Evolutionary conservation across 2,113 vertebrate genomes (phyloP), one percentile per base, ranked within the genome.

Genomic region (Phalacrocorax pelagicus): DNA sequence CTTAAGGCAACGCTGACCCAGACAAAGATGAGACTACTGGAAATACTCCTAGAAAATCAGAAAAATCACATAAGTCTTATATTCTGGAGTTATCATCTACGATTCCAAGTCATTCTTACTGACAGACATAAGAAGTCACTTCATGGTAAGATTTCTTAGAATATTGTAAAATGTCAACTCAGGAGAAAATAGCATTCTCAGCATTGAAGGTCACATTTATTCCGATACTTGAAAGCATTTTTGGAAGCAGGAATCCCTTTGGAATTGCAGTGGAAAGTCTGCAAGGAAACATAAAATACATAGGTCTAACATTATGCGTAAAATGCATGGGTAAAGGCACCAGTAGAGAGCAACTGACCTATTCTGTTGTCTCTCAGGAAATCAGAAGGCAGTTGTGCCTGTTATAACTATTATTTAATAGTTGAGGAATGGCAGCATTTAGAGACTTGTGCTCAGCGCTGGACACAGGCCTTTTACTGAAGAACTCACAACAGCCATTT

Each of bases 401-500:
- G 66, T 23, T 94, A 12, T 2, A 82, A 73, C 58, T 62, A 69
- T 80, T 91, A 80, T 91, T 95, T 73, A 85, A 90, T 20, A 24
- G 36, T 0, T 77, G 73, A 46, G 54, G 57, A 49, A 88, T 21
- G 65, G 92, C 94, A 89, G 67, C 3, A 2, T 34, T 70, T 5
- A 14, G 49, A 58, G 83, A 4, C 20, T 11, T 8, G 55, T 62
- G 79, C 70, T 92, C 77, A n/a, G 65, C 1, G 6, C 65, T 83
- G 92, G 94, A 85, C 81, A 92, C 88, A 83, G 58, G 30, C 71
- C 38, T 93, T 62, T 73, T 13, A 62, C 82, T 63, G 75, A 62
- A 42, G 78, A 46, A 16, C 84, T 95, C 95, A 89, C 70, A 97
- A 58, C 70, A 90, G n/a, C 62, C 78, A 84, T 92, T 94, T 69